A percentile compares a stretch with the other conserved stretches of the same genome.
Conservation (phyloP, 2,888 invertebrate species). For the Sarcophaga caerulescens region DNA sequence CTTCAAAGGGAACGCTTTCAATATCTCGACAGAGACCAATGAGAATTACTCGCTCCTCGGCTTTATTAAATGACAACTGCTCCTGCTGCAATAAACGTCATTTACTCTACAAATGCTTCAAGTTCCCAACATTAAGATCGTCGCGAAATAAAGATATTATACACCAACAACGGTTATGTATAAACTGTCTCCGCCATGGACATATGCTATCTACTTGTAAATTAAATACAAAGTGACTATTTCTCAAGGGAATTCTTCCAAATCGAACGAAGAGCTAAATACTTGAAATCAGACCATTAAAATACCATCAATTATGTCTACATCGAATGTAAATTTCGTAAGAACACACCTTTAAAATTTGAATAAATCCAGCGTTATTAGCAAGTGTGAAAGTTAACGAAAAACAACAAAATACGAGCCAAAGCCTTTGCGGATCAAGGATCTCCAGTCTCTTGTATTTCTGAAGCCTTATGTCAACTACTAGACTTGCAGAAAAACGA, state of each 20-base stretch:
- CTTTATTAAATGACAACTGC: conserved; percentile 19
- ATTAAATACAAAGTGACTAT: conserved; percentile 20
- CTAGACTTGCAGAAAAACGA: conserved; percentile 32
- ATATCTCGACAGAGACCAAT: not conserved
- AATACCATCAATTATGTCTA: conserved; percentile 1
- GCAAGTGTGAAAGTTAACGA: conserved; percentile 20
- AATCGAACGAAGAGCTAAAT: not conserved
- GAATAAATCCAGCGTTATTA: conserved; percentile 5
- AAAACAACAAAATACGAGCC: not conserved
- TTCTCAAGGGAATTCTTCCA: not conserved
- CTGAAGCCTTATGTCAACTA: conserved; percentile 20
- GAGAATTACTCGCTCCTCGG: not conserved
- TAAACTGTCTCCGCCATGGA: conserved; percentile 51
- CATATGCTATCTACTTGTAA: conserved; percentile 44
- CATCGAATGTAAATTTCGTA: not conserved
- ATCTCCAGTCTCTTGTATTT: conserved; percentile 40
- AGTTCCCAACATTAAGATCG: conserved; percentile 41
- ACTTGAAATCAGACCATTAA: not conserved
- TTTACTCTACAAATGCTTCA: conserved; percentile 52
- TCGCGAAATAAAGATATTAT: conserved; percentile 42
- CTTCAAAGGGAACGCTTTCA: not conserved
- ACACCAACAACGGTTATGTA: conserved; percentile 24
- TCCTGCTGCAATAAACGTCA: conserved; percentile 45
- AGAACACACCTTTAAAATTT: not conserved
- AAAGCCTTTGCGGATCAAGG: conserved; percentile 51